Evolutionary conservation across 2,888 invertebrate genomes (phyloP).

Genomic region (Pristionchus japonicus): DNA sequence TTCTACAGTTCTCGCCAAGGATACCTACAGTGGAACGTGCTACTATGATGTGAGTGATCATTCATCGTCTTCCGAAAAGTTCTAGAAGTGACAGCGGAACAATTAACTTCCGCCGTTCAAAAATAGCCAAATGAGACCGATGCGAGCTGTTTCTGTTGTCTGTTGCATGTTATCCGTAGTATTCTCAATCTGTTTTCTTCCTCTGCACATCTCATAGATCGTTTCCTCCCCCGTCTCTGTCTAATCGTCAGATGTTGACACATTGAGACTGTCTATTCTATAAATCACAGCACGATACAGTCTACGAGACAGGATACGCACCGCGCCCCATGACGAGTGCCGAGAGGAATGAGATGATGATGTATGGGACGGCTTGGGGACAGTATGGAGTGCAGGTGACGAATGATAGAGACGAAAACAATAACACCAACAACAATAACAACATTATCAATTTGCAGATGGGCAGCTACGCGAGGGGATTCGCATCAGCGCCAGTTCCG

Average conservation of each 20-base stretch:
- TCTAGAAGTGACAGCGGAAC: too few relatives aligned
- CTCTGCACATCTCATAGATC: neutral
- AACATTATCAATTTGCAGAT: neutral
- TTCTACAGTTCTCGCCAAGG: neutral
- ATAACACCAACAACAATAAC: neutral
- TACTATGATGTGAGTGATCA: neutral
- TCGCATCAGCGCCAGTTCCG: neutral
- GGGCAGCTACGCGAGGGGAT: neutral
- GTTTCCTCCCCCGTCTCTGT: neutral
- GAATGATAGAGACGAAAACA: too few relatives aligned
- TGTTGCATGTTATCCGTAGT: too few relatives aligned
- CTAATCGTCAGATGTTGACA: neutral
- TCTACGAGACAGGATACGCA: neutral
- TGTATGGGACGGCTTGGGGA: neutral
- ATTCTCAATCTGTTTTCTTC: neutral
- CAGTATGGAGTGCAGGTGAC: slow-evolving; percentile 6
- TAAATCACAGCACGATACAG: neutral
- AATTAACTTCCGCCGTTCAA: too few relatives aligned
- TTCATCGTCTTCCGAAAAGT: too few relatives aligned
- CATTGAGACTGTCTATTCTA: neutral
- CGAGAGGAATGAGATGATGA: neutral
- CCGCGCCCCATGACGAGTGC: neutral
- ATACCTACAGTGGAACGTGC: slow-evolving; percentile 6
- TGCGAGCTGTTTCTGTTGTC: too few relatives aligned
- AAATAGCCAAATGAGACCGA: too few relatives aligned